phyloP scores from a whole-genome alignment of 2,888 invertebrate genomes.

The Perithous albicinctus region DNA sequence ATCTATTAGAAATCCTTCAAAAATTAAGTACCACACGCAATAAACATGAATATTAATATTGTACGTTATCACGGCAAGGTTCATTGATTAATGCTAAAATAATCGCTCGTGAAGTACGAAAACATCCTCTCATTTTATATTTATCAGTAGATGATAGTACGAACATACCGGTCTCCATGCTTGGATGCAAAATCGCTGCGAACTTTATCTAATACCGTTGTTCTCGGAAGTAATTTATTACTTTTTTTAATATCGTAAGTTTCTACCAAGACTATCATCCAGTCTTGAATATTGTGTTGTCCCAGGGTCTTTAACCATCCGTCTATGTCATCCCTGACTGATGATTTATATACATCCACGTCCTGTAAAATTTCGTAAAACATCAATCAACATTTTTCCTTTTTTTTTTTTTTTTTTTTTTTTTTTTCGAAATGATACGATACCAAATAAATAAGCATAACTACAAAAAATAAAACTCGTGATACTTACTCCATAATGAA shows the following conservation, averaged over 20 bases:
- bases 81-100: background rate
- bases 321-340: conserved; percentile 95
- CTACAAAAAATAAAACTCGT: background rate
- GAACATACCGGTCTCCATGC: conserved; percentile 89
- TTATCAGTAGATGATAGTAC: conserved; percentile 14
- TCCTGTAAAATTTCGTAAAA: conserved; percentile 87
- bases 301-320: conserved; percentile 93
- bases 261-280: conserved; percentile 97
- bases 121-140: background rate
- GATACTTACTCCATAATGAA: background rate
- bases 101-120: background rate
- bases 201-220: conserved; percentile 97
- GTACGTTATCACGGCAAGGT: background rate
- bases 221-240: conserved; percentile 95
- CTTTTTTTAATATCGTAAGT: conserved; percentile 96
- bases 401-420: too few relatives aligned
- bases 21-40: too few relatives aligned
- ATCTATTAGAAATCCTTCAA: too few relatives aligned
- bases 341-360: conserved; percentile 95
- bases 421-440: background rate
- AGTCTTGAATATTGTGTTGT: conserved; percentile 92
- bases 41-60: background rate
- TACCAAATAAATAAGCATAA: too few relatives aligned
- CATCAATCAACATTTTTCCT: conserved; percentile 13
- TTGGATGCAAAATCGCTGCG: conserved; percentile 97